Conservation (phyloP, 2,797 vertebrate species). For the Phrynocephalus vlangalii region DNA sequence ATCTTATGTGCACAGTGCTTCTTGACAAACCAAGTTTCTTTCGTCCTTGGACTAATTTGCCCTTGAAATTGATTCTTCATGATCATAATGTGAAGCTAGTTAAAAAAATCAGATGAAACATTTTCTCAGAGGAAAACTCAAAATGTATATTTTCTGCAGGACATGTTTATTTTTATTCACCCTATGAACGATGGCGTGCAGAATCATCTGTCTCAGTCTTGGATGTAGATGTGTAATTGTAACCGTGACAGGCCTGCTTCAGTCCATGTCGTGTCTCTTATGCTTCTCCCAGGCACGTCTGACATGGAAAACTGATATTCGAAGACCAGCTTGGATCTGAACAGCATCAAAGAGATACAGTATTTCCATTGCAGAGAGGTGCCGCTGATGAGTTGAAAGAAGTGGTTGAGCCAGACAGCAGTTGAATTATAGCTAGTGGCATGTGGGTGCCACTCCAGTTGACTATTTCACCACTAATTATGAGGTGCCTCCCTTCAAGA, state of each 20-base stretch:
- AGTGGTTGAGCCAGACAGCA: background rate
- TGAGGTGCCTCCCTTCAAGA: background rate
- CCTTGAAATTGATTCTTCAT: slow-evolving; percentile 26
- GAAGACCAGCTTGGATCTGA: slow-evolving; percentile 2
- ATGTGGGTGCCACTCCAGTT: background rate
- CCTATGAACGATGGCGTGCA: background rate
- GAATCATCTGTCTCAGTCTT: background rate
- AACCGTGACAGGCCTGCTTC: background rate
- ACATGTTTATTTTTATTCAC: slow-evolving; percentile 17
- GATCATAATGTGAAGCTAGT: slow-evolving; percentile 28
- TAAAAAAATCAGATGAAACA: slow-evolving; percentile 26
- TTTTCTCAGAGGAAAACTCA: background rate
- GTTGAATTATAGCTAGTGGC: background rate
- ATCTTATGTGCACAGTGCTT: background rate
- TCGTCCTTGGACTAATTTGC: slow-evolving; percentile 22
- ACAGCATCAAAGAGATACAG: background rate
- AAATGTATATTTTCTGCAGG: slow-evolving; percentile 29
- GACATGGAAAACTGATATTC: background rate
- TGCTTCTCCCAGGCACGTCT: background rate
- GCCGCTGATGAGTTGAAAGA: background rate
- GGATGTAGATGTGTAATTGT: background rate
- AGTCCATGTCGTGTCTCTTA: background rate
- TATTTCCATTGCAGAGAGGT: background rate
- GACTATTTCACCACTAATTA: background rate
- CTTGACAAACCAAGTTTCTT: background rate